Base-by-base conservation (phyloP, 2,888 invertebrate genomes). In the Pimpla rufipes region DNA sequence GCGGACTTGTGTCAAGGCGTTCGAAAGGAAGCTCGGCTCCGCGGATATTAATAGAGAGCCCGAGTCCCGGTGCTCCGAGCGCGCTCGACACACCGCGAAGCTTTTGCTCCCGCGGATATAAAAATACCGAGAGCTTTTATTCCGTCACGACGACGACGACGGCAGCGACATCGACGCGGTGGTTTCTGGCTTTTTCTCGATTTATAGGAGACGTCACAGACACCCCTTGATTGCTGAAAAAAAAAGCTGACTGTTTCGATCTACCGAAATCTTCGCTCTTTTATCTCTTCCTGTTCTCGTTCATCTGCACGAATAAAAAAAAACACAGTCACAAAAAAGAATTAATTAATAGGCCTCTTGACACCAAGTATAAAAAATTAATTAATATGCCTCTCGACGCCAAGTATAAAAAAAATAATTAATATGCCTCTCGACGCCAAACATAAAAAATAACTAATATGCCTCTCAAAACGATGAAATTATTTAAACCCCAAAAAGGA, bases 11-110 rank as follows among this genome's bases (percentile, higher is more conserved):
- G 73, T 77, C 37, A 29, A 35, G 37, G 16, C 8, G 55, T 55
- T 62, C 73, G 74, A 55, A 87, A 90, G 89, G 89, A 89, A 90
- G 89, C 90, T 89, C 89, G 88, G 91, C 86, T 78, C 88, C 87
- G 86, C 87, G 90, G 93, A 91, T 93, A 93, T 92, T 92, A 91
- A 92, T 93, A 93, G 93, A 92, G 91, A 81, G 8, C n/a, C 89
- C 89, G 89, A 91, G 91, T 90, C 90, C 90, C 89, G 90, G 89
- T 89, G 87, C 87, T 83, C 75, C 66, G 70, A 64, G 67, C 62
- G 76, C 74, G 80, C 70, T 75, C 66, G 64, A 76, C 78, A 73
- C 77, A 68, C 52, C 89, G 87, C 78, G 88, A 88, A 86, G 88
- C 86, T 87, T 88, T 2, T 90, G 90, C 89, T 86, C 88, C 86